A percentile compares a stretch with the other conserved stretches of the same genome.
phyloP scores from a whole-genome alignment of 1,140 invertebrate genomes.

The Armadillidium nasatum region DNA sequence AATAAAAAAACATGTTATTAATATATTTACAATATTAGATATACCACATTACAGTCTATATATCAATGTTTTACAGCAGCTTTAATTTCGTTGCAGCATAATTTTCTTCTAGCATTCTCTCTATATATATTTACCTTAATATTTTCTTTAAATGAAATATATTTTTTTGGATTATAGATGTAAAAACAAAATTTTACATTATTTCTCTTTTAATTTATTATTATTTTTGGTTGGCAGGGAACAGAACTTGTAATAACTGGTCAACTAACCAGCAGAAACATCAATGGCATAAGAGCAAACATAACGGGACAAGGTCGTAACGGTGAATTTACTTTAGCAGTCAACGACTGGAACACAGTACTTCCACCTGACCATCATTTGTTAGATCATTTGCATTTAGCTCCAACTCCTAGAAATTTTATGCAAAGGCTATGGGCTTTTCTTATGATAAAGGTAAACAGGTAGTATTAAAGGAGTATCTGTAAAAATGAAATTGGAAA shows the following conservation, averaged over 20 bases:
- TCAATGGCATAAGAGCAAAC: conserved; percentile 13
- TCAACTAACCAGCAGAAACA: conserved; percentile 5
- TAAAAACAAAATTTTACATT: neutral
- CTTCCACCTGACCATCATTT: conserved; percentile 39
- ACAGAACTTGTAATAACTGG: conserved; percentile 23
- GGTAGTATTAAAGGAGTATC: neutral
- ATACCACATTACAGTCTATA: no score
- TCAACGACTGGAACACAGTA: conserved; percentile 41
- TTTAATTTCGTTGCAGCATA: no score
- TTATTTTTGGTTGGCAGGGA: neutral
- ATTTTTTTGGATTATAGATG: no score
- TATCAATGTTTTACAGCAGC: no score
- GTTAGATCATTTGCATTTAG: conserved; percentile 39
- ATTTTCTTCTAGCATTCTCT: no score
- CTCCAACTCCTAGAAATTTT: conserved; percentile 43
- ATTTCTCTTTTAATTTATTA: neutral
- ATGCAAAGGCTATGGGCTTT: conserved; percentile 45
- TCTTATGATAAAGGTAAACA: conserved; percentile 41
- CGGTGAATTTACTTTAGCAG: conserved; percentile 40
- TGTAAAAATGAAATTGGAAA: conserved; percentile 1
- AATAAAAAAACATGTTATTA: no score
- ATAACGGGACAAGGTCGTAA: conserved; percentile 31
- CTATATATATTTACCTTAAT: no score
- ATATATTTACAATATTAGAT: no score
- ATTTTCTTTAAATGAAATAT: no score